phyloP scores from a whole-genome alignment of 2,113 vertebrate species.

The Halcyon senegalensis region DNA sequence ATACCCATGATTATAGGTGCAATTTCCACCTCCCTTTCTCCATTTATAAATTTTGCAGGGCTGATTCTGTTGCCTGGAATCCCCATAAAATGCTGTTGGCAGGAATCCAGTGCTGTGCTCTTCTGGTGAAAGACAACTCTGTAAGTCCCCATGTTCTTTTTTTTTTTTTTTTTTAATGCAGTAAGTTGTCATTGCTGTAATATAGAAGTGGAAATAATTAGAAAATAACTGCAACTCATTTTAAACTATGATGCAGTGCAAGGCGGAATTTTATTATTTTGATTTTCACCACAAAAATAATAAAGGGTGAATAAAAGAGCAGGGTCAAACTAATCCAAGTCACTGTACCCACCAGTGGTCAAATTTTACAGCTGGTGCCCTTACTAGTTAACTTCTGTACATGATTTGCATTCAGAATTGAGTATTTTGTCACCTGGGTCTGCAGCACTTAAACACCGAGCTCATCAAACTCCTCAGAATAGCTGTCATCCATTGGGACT shows the following conservation, averaged over 20 bases:
- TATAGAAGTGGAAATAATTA: background rate
- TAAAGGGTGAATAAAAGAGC: background rate
- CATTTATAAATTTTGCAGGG: conserved; percentile 63
- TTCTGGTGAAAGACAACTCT: conserved; percentile 83
- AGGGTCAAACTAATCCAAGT: background rate
- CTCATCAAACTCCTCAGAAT: background rate
- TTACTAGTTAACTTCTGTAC: background rate
- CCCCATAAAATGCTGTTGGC: conserved; percentile 90
- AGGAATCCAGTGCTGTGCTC: conserved; percentile 85
- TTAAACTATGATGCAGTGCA: background rate
- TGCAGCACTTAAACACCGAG: background rate
- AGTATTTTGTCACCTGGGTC: background rate
- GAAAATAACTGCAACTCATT: background rate
- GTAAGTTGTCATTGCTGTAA: background rate
- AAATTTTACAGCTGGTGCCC: background rate
- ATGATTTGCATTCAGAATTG: background rate
- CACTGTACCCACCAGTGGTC: background rate
- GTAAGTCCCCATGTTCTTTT: conserved; percentile 64
- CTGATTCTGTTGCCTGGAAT: conserved; percentile 87
- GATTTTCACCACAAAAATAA: background rate
- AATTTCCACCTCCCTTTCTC: background rate
- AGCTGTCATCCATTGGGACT: background rate
- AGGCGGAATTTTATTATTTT: background rate
- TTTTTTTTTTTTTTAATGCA: background rate
- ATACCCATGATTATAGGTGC: background rate